Evolutionary conservation across 2,797 vertebrate genomes (phyloP).

Genomic region (Acrossocheilus wenchowensis): DNA sequence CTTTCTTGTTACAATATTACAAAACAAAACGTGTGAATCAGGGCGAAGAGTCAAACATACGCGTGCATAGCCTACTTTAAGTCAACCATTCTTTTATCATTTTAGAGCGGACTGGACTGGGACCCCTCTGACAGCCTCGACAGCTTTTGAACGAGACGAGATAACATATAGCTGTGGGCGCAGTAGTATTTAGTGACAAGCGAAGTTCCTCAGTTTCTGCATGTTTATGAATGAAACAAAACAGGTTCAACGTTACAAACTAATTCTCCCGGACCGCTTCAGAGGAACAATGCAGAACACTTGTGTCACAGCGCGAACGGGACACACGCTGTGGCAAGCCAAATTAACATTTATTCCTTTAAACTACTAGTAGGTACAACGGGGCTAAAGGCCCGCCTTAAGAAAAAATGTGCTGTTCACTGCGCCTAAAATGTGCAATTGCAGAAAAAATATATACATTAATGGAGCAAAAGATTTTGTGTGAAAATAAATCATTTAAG

Average conservation of each 20-base stretch:
- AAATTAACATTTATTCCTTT: not conserved
- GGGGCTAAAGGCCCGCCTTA: no score
- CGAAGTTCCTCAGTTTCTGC: slow-evolving; percentile 4
- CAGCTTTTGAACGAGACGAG: slow-evolving; percentile 4
- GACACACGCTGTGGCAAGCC: slow-evolving; percentile 26
- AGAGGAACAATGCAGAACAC: slow-evolving; percentile 30
- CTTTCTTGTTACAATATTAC: slow-evolving; percentile 57
- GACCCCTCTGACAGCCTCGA: not conserved
- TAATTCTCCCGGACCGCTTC: not conserved
- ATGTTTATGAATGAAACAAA: slow-evolving; percentile 26
- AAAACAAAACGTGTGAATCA: slow-evolving; percentile 38
- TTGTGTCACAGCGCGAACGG: slow-evolving; percentile 24
- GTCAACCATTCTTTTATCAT: slow-evolving; percentile 7
- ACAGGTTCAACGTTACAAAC: not conserved
- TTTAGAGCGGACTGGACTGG: not conserved
- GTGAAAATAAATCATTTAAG: no score
- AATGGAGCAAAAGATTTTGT: no score
- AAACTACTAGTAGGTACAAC: not conserved
- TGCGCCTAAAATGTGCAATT: no score
- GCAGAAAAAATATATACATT: no score
- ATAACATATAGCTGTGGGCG: not conserved
- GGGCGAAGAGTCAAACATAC: slow-evolving; percentile 43
- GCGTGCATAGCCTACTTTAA: not conserved
- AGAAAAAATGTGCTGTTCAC: no score
- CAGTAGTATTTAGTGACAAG: slow-evolving; percentile 9